phyloP scores from a whole-genome alignment of 2,797 vertebrate species.

The Micrastur ruficollis region DNA sequence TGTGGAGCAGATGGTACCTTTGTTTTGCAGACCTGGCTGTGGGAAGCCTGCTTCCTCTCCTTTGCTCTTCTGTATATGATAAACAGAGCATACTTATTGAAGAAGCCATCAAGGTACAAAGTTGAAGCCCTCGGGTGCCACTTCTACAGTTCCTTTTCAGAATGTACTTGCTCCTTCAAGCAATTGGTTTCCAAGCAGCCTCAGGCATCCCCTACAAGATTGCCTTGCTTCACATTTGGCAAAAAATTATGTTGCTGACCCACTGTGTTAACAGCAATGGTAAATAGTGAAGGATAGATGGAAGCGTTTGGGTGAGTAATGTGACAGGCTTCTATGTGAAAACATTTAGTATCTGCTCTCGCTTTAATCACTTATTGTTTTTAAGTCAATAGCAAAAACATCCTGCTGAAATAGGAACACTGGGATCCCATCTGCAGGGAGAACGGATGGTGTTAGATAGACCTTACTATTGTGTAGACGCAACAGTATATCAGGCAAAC shows the following conservation, averaged over 20 bases:
- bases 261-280: neutral
- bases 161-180: neutral
- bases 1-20: neutral
- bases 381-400: conserved; percentile 42
- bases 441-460: neutral
- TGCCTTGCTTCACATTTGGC: neutral
- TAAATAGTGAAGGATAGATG: conserved; percentile 6
- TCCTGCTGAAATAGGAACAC: conserved; percentile 5
- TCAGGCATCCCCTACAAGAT: neutral
- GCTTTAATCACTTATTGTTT: conserved; percentile 6
- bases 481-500: neutral
- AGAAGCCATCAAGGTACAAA: neutral
- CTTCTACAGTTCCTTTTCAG: neutral
- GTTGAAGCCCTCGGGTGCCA: neutral
- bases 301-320: conserved; percentile 31
- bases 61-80: neutral
- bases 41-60: neutral
- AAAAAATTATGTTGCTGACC: neutral
- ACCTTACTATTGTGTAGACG: neutral
- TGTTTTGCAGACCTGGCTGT: neutral
- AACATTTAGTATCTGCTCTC: conserved; percentile 23
- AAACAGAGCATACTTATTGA: neutral
- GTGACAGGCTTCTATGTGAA: conserved; percentile 9
- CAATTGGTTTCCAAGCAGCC: neutral
- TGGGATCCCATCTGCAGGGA: conserved; percentile 15